Evolutionary conservation across 1,140 invertebrate genomes (phyloP), one percentile per base, ranked within the genome.

Genomic region (Cherax destructor): DNA sequence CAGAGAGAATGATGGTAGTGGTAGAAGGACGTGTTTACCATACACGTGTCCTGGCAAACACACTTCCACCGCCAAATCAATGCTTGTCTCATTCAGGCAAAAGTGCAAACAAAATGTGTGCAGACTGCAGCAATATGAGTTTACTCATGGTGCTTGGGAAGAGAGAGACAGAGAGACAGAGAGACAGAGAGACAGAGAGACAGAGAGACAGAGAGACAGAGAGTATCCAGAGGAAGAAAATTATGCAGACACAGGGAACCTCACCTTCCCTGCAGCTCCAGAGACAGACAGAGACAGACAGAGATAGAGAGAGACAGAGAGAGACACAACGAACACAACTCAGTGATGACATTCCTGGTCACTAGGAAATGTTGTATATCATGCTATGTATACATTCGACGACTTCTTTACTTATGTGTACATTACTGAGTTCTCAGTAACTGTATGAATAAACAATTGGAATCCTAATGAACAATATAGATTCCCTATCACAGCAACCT

Each of bases 71-170:
- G 21, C 80, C 24, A 61, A 83, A 83, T 83, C 80, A 83, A 30
- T 18, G 80, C 80, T 56, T 61, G 56, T 61, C 80, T 83, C 52
- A 83, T 83, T 83, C 80, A 61, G 80, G 56, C 80, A 83, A 83
- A 56, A 83, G 24, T 83, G 80, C 52, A 61, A 83, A 83, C 80
- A 61, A 61, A 83, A 83, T 50, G 80, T n/a, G 61, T 41, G 49
- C 80, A 61, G 80, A 83, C 50, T 83, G 56, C 7, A 56, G 52
- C 52, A 50, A 61, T 83, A 83, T 83, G 80, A 83, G 80, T 61
- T 61, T 49, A 52, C 52, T 52, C 10, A 13, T 56, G 52, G 52
- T 21, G 52, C 80, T 59, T 3, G n/a, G 76, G 24, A 4, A 24
- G 76, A 6, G n/a, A 49, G 47, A 4, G 76, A 49, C 1, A 77